A percentile compares a stretch with the other conserved stretches of the same genome.
Evolutionary conservation across 2,797 vertebrate genomes (phyloP).

Genomic region (Balearica regulorum): DNA sequence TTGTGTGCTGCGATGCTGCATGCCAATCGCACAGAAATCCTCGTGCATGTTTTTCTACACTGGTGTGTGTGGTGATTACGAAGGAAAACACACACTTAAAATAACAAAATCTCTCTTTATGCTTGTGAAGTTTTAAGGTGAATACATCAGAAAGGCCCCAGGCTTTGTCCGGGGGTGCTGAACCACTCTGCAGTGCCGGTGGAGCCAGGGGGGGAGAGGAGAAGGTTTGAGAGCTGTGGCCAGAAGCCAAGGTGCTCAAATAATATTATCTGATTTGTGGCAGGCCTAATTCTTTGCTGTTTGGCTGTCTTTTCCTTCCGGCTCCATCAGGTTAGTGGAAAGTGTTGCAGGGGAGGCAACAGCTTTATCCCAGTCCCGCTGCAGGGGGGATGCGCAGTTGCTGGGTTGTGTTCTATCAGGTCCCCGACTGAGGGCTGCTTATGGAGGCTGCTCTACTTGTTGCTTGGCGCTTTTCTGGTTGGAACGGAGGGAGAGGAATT

Average conservation of each 20-base stretch:
- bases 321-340: not conserved
- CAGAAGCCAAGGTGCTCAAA: not conserved
- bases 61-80: too few relatives aligned
- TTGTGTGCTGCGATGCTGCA: not conserved
- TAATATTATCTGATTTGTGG: not conserved
- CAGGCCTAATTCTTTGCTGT: not conserved
- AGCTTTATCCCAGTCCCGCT: rapidly evolving
- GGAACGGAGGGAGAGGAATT: not conserved
- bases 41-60: rapidly evolving
- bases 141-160: rapidly evolving
- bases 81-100: not conserved
- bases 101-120: not conserved
- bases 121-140: not conserved
- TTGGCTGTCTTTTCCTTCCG: not conserved
- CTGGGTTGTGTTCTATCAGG: not conserved
- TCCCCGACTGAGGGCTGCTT: not conserved
- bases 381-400: rapidly evolving
- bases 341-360: not conserved
- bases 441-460: not conserved
- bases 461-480: not conserved
- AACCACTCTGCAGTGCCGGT: not conserved
- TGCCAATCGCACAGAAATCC: not conserved
- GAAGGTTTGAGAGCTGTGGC: not conserved
- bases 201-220: not conserved
- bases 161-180: not conserved